Evolutionary conservation across 2,797 vertebrate species (phyloP).

Genomic region (Euphonia xanthogaster): DNA sequence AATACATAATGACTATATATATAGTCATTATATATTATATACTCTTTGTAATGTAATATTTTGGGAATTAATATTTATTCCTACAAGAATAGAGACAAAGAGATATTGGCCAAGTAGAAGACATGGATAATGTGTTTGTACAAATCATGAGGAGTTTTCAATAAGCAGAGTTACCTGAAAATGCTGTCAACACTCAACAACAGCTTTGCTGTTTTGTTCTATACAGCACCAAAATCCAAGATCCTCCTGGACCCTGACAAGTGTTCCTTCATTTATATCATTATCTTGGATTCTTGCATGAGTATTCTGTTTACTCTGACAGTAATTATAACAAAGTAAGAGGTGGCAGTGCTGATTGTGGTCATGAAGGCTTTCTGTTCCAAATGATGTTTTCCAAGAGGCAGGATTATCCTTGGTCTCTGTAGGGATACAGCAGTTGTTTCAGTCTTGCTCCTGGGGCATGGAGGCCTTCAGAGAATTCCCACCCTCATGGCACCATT

Average conservation of each 20-base stretch:
- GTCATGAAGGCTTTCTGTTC: background rate
- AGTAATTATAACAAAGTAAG: background rate
- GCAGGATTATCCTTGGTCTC: background rate
- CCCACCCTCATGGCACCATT: background rate
- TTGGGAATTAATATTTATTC: background rate
- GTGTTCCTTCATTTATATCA: background rate
- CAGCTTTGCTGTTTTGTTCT: background rate
- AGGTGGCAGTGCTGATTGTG: background rate
- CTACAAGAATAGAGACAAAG: background rate
- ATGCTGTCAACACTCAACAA: background rate
- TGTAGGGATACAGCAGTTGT: background rate
- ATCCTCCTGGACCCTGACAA: background rate
- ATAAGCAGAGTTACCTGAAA: background rate
- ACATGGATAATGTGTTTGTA: background rate
- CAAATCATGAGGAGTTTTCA: background rate
- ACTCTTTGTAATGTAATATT: background rate
- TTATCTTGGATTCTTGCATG: background rate
- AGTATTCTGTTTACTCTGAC: background rate
- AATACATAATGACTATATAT: background rate
- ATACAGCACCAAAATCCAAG: background rate
- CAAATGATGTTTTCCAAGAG: background rate
- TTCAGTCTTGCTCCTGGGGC: background rate
- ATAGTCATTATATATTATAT: background rate
- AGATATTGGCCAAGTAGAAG: background rate
- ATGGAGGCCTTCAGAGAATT: background rate